phyloP scores from a whole-genome alignment of 2,113 vertebrate species.

The Sylvilagus bachmani region DNA sequence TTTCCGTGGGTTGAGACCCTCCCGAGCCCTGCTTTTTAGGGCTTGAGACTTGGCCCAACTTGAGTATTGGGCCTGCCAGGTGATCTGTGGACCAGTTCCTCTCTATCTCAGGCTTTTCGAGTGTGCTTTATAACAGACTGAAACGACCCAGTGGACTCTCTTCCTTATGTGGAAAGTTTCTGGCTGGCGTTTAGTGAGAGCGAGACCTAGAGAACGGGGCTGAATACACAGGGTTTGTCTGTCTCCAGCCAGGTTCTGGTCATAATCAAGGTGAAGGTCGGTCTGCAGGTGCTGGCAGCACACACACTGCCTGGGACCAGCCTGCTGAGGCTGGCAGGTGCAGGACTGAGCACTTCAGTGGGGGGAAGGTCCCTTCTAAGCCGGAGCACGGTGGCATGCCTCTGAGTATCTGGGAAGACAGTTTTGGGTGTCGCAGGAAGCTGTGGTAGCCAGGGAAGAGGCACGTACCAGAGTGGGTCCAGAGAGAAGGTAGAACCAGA shows the following conservation, averaged over 20 bases:
- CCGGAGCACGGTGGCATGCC: not conserved
- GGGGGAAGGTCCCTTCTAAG: not conserved
- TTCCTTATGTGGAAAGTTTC: not conserved
- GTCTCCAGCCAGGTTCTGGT: not conserved
- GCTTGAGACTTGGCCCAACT: not conserved
- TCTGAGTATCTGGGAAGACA: not conserved
- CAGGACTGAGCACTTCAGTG: not conserved
- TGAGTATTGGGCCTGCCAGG: not conserved
- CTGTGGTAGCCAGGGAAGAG: not conserved
- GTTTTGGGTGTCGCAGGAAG: not conserved
- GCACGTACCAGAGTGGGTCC: not conserved
- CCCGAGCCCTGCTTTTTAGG: not conserved
- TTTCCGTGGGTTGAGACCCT: not conserved
- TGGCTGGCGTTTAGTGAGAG: not conserved
- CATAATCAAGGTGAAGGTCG: not conserved
- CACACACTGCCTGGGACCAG: not conserved
- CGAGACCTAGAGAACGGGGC: not conserved
- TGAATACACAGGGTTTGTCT: accelerated
- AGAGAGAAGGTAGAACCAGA: not conserved
- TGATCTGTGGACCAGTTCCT: conserved; percentile 31
- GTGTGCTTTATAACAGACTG: not conserved
- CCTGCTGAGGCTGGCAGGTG: accelerated
- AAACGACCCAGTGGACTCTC: not conserved
- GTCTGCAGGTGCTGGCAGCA: not conserved
- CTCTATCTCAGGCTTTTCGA: not conserved